Evolutionary conservation across 1,140 invertebrate species (phyloP), one percentile per base, ranked within the genome.

Genomic region (Drosophila ercepeae): DNA sequence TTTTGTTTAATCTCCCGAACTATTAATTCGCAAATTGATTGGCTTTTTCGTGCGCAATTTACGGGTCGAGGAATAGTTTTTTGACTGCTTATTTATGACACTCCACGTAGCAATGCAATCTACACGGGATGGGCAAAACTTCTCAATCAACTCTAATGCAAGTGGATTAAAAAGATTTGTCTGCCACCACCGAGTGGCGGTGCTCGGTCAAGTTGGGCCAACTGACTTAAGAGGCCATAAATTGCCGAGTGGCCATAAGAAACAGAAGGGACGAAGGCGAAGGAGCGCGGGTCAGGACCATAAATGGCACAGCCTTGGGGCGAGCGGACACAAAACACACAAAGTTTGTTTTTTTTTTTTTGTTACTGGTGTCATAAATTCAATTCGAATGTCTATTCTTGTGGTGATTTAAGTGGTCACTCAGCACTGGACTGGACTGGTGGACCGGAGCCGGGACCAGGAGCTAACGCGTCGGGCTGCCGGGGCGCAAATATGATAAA

Each of bases 391-490:
- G 78, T 63, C 78, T 72, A 78, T 89, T 88, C 79, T 75, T 83
- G 82, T 88, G 82, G 83, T 88, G 78, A 88, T 82, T 88, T 86
- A 86, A 86, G 82, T 86, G 82, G 82, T 88, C 83, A 88, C 69
- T 82, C 77, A 88, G 69, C 51, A 48, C 52, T 39, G 65, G 19
- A 16, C 32, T 49, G 54, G 72, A n/a, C n/a, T n/a, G n/a, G n/a
- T n/a, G n/a, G n/a, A n/a, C n/a, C n/a, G n/a, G n/a, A n/a, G n/a
- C n/a, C n/a, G n/a, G n/a, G n/a, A 49, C 13, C 46, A 65, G 29
- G 32, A 36, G 51, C n/a, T n/a, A n/a, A n/a, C n/a, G n/a, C 58
- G 36, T 45, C 45, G 58, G 69, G 77, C 73, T 54, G 83, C 58
- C 45, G 58, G 69, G 77, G 77, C 61, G 83, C 61, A 89, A 88